Conservation (phyloP, 2,113 vertebrate species). For the Tricholaema leucomelas region DNA sequence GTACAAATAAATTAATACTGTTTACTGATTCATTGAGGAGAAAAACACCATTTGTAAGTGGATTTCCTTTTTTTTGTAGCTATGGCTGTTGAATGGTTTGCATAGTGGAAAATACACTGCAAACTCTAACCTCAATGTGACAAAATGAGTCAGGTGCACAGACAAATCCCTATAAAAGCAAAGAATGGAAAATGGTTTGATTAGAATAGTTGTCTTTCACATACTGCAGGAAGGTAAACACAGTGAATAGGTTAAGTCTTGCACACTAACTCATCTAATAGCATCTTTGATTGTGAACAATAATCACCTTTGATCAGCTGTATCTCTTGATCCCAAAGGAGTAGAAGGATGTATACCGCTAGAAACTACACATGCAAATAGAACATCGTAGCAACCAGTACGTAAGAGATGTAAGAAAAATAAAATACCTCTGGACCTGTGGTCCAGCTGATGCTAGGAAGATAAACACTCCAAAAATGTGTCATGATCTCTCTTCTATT, state of each 20-base stretch:
- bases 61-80: neutral
- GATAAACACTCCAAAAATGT: neutral
- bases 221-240: neutral
- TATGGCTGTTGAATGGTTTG: neutral
- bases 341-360: neutral
- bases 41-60: neutral
- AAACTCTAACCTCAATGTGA: neutral
- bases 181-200: neutral
- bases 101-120: neutral
- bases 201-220: neutral
- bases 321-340: neutral
- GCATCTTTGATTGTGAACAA: neutral
- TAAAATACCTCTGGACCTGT: neutral
- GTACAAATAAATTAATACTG: neutral
- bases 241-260: neutral
- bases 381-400: neutral
- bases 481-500: neutral
- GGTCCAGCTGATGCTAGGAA: neutral
- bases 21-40: neutral
- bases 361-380: neutral
- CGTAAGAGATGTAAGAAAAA: neutral
- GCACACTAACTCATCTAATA: neutral
- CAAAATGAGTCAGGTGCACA: neutral
- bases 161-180: neutral
- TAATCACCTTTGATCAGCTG: neutral